Conservation (phyloP, 2,888 invertebrate genomes). For the Troides aeacus region DNA sequence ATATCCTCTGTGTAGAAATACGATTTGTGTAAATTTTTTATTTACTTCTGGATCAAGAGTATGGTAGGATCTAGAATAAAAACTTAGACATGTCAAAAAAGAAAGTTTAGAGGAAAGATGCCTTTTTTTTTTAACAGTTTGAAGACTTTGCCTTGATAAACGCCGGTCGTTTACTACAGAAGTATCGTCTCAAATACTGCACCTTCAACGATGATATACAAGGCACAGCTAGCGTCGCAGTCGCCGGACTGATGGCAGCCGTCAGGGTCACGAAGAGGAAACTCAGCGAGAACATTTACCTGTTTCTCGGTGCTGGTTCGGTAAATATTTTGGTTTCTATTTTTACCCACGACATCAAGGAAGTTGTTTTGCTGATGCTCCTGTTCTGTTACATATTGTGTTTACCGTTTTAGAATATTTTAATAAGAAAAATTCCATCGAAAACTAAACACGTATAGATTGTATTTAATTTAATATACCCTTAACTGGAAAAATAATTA, state of each 20-base stretch:
- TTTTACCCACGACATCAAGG: not conserved
- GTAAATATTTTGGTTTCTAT: slow-evolving; percentile 59
- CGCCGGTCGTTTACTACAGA: slow-evolving; percentile 96
- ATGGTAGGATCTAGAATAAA: too few species aligned
- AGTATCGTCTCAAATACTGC: slow-evolving; percentile 94
- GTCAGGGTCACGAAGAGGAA: slow-evolving; percentile 87
- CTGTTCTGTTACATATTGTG: too few species aligned
- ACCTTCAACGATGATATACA: slow-evolving; percentile 99
- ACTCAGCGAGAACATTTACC: slow-evolving; percentile 91
- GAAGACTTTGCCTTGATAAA: slow-evolving; percentile 99
- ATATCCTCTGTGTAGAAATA: too few species aligned
- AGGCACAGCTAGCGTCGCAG: slow-evolving; percentile 97
- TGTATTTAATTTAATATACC: too few species aligned
- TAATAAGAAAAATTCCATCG: too few species aligned
- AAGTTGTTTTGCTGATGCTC: too few species aligned
- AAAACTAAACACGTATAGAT: too few species aligned
- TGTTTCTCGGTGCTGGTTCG: slow-evolving; percentile 94
- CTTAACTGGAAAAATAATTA: too few species aligned
- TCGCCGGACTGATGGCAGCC: slow-evolving; percentile 94
- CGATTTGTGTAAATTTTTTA: too few species aligned
- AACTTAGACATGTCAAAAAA: not conserved
- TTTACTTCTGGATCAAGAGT: too few species aligned
- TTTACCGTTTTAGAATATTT: too few species aligned
- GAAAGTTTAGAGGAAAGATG: not conserved
- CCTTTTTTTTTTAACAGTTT: slow-evolving; percentile 80